Base-by-base conservation (phyloP, 1,140 invertebrate species). In the Zeugodacus cucurbitae region DNA sequence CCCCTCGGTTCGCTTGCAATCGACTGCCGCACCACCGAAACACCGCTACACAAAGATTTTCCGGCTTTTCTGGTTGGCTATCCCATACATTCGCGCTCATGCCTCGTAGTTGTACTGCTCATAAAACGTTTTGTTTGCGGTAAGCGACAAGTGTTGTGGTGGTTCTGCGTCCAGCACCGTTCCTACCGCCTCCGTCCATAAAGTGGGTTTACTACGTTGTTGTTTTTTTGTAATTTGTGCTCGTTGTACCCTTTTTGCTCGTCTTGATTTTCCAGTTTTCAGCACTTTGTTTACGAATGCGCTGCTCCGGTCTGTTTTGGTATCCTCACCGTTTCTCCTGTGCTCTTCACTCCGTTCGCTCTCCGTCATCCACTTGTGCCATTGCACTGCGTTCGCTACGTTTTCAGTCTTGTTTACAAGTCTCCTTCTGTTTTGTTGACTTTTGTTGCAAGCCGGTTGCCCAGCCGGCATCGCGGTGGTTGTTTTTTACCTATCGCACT, bases 361-460 rank as follows among this genome's bases (percentile, higher is more conserved):
- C 29, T 0, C 11, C 11, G 4, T 8, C 44, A 22, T 54, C 48
- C 78, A 34, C 57, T 86, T 59, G 44, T 85, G 8, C 57, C 20
- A 44, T 54, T 58, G 78, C n/a, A 22, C n/a, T n/a, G 11, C 17
- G 44, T 86, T 48, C 85, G n/a, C 44, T 54, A 57, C 57, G 14
- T 86, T 32, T 59, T 37, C 57, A n/a, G 26, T 37, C 48, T 58
- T 86, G 48, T 86, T 59, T 87, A 37, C 57, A 62, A 62, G 29
- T 87, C 86, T 87, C n/a, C 86, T 59, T 59, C 48, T 58, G 29
- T 34, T 64, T 59, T 87, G 59, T 64, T 87, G 54, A 64, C 22
- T 87, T 87, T 87, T 64, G 86, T 82, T 82, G 74, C 41, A 82
- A 82, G 74, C 74, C 37, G 74, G 74, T 82, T 82, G 44, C 74